Evolutionary conservation across 2,113 vertebrate genomes (phyloP).

Genomic region (Oncorhynchus masou): DNA sequence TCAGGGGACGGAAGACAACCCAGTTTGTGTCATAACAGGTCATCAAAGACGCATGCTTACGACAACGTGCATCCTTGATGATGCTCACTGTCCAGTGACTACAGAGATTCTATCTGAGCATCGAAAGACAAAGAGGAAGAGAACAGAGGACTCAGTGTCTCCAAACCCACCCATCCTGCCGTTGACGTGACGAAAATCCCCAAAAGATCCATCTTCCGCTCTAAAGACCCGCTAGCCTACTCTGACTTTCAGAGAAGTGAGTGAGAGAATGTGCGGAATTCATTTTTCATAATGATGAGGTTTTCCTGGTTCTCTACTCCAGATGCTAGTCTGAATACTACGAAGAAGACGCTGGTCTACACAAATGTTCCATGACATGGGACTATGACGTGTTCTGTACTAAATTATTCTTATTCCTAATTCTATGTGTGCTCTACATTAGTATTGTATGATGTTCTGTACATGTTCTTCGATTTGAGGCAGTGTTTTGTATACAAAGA

Average conservation of each 20-base stretch:
- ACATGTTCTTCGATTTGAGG: background rate
- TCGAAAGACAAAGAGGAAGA: background rate
- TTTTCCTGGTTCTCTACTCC: background rate
- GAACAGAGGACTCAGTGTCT: background rate
- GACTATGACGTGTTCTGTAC: no score
- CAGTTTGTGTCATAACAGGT: background rate
- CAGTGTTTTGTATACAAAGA: slow-evolving; percentile 1
- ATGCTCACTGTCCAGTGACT: no score
- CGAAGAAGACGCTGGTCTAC: no score
- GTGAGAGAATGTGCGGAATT: background rate
- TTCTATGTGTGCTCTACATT: no score
- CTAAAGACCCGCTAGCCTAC: background rate
- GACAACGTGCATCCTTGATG: no score
- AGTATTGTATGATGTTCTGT: no score
- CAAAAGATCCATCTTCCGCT: background rate
- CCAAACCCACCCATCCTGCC: background rate
- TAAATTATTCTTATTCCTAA: no score
- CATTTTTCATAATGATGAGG: background rate
- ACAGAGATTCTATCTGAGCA: no score
- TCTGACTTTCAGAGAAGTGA: background rate
- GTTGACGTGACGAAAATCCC: background rate
- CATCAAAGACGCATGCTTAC: background rate
- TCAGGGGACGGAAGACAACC: no score
- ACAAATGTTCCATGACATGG: no score
- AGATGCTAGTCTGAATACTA: slow-evolving; percentile 11